Conservation (phyloP, 2,888 invertebrate species). For the Cheilosia vernalis region DNA sequence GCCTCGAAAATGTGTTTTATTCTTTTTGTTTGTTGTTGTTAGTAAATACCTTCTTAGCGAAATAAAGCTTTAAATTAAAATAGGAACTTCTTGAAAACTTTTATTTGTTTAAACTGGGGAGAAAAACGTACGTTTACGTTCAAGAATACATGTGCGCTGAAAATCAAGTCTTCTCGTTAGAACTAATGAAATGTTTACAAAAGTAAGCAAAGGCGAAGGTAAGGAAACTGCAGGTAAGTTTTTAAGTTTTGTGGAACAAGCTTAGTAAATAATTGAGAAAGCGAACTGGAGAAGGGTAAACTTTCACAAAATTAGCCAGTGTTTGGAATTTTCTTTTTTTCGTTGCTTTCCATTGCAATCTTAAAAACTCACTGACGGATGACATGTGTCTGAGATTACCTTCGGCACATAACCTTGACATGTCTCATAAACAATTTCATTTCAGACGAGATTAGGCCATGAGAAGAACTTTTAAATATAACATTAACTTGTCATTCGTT, state of each 20-base stretch:
- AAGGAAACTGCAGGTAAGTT: conserved; percentile 19
- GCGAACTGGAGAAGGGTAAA: conserved; percentile 13
- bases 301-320: conserved; percentile 18
- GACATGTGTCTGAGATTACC: background rate
- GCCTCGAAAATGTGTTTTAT: background rate
- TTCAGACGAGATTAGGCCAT: background rate
- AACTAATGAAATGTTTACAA: conserved; percentile 51
- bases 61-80: conserved; percentile 17
- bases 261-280: conserved; percentile 38
- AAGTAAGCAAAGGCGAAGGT: conserved; percentile 4
- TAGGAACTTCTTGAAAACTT: conserved; percentile 11
- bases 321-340: background rate
- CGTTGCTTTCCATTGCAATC: background rate
- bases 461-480: background rate
- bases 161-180: conserved; percentile 40
- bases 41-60: background rate
- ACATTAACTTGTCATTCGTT: background rate
- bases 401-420: background rate
- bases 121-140: background rate
- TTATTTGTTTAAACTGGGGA: background rate
- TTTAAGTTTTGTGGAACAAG: conserved; percentile 13
- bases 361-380: background rate
- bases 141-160: background rate
- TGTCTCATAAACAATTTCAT: background rate
- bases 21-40: background rate